phyloP scores from a whole-genome alignment of 2,888 invertebrate genomes.

The Petrolisthes manimaculis region DNA sequence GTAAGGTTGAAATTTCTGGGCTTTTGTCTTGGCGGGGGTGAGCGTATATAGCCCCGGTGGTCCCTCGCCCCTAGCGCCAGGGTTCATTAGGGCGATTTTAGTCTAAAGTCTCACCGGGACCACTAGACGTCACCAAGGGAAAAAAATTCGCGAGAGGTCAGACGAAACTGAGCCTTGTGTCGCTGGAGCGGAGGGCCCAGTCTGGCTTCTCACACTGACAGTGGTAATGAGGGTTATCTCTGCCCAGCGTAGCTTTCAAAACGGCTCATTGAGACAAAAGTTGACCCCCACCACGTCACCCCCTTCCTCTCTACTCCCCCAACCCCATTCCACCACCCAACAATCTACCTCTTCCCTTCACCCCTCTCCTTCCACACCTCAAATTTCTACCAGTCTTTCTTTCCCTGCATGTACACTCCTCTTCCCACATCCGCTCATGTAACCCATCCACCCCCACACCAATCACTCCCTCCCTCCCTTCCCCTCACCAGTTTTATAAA shows the following conservation, averaged over 20 bases:
- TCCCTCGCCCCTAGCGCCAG: slow-evolving; percentile 33
- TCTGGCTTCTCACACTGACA: slow-evolving; percentile 29
- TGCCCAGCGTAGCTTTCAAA: slow-evolving; percentile 59
- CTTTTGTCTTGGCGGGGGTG: slow-evolving; percentile 18
- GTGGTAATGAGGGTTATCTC: slow-evolving; percentile 62
- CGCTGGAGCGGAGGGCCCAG: slow-evolving; percentile 33
- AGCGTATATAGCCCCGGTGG: slow-evolving; percentile 22
- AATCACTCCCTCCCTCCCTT: background rate
- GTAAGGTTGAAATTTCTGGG: slow-evolving; percentile 43
- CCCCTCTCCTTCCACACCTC: background rate
- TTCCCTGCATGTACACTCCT: background rate
- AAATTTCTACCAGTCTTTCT: background rate
- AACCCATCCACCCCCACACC: background rate
- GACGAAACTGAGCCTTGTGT: slow-evolving; percentile 28
- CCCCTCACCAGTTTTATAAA: background rate
- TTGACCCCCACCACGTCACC: slow-evolving; percentile 17
- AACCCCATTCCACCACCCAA: background rate
- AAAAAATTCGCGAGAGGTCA: slow-evolving; percentile 36
- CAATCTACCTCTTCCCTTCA: background rate
- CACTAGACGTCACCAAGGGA: slow-evolving; percentile 41
- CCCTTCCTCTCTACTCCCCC: background rate
- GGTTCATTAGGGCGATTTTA: slow-evolving; percentile 53
- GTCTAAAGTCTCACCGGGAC: slow-evolving; percentile 6
- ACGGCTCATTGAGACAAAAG: slow-evolving; percentile 63
- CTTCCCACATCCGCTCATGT: background rate